A percentile compares a stretch with the other conserved stretches of the same genome.
Evolutionary conservation across 2,888 invertebrate species (phyloP).

Genomic region (Adelognathus sp.): DNA sequence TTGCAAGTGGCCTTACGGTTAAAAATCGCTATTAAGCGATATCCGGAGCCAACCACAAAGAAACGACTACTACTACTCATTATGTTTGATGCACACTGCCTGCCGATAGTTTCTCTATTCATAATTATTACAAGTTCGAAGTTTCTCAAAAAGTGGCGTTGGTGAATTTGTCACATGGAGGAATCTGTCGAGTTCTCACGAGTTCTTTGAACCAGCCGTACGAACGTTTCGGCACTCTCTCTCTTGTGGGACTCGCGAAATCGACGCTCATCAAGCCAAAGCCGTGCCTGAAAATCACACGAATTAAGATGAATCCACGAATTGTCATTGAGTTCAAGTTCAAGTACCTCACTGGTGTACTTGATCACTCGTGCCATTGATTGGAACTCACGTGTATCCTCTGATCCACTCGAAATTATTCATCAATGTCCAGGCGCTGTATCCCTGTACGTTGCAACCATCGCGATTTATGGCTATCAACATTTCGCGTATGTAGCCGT

Average conservation of each 20-base stretch:
- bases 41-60: too few relatives aligned
- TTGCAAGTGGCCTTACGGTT: too few relatives aligned
- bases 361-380: too few relatives aligned
- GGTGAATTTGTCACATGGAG: too few relatives aligned
- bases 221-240: constrained; percentile 86
- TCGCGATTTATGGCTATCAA: constrained; percentile 81
- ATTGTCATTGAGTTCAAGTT: not conserved
- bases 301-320: not conserved
- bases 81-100: too few relatives aligned
- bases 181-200: constrained; percentile 80
- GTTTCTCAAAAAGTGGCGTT: too few relatives aligned
- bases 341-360: too few relatives aligned
- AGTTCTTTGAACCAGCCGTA: constrained; percentile 83
- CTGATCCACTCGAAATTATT: constrained; percentile 86
- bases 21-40: too few relatives aligned
- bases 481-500: constrained; percentile 81
- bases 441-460: constrained; percentile 82
- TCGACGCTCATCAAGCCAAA: constrained; percentile 89
- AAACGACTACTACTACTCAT: too few relatives aligned
- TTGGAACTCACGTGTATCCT: constrained; percentile 83
- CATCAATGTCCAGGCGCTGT: constrained; percentile 85
- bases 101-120: too few relatives aligned
- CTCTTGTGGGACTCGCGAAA: constrained; percentile 83
- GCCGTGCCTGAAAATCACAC: constrained; percentile 76
- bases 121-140: too few relatives aligned